phyloP scores from a whole-genome alignment of 2,797 vertebrate species.

The Leptodactylus fallax region DNA sequence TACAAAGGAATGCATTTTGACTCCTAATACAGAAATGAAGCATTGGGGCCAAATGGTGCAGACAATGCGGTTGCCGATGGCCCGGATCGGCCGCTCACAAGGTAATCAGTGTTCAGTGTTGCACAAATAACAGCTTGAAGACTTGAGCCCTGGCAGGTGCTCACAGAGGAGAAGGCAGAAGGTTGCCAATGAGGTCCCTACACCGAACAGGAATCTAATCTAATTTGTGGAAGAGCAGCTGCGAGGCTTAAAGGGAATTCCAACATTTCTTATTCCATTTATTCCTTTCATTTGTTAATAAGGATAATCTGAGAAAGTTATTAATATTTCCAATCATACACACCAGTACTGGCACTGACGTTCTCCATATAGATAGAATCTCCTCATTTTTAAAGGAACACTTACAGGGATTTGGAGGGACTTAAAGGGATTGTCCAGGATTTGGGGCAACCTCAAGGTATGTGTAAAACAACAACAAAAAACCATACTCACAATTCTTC shows the following conservation, averaged over 20 bases:
- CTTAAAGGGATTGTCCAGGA: too few species aligned
- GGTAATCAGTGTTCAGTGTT: constrained; percentile 59
- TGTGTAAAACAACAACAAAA: too few species aligned
- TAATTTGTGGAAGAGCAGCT: constrained; percentile 25
- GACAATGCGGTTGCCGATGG: constrained; percentile 23
- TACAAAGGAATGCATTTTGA: background rate
- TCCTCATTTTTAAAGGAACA: too few species aligned
- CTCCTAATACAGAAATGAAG: background rate
- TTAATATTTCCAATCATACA: background rate
- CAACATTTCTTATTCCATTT: background rate
- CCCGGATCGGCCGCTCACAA: constrained; percentile 35
- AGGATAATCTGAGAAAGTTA: background rate
- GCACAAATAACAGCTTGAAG: constrained; percentile 60
- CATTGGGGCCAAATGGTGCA: constrained; percentile 23
- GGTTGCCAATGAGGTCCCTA: constrained; percentile 23
- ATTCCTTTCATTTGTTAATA: background rate
- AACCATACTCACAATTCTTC: too few species aligned
- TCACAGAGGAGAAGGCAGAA: constrained; percentile 43
- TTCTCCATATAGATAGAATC: background rate
- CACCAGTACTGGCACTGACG: background rate
- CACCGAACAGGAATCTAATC: background rate
- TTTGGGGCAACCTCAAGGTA: too few species aligned
- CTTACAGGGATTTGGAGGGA: too few species aligned
- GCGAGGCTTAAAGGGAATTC: background rate
- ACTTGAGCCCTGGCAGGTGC: constrained; percentile 35